These are phyloP conservation scores for Nannoperca obscura DNA, from an alignment of 2,797 vertebrate species.

Conservation along the genomic window DNA sequence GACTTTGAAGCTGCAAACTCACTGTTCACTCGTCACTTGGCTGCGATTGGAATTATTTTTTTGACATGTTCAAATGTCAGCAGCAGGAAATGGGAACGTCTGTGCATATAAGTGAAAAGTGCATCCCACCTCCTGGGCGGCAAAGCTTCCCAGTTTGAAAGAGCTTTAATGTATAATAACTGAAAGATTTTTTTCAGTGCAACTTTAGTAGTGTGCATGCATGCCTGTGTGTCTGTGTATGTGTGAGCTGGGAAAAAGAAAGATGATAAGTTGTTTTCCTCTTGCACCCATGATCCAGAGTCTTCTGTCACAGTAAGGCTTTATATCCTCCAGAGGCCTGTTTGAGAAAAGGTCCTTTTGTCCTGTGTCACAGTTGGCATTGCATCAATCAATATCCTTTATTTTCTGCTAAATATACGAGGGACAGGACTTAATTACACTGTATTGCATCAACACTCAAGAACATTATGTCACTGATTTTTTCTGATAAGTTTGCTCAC, in stretches of 20 bases:
- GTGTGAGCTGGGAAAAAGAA: slow-evolving; percentile 4
- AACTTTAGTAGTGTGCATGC: slow-evolving; percentile 18
- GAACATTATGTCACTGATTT: slow-evolving; percentile 41
- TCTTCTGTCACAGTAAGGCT: slow-evolving; percentile 35
- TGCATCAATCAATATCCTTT: slow-evolving; percentile 49
- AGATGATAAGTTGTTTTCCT: slow-evolving; percentile 9
- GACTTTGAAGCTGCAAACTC: slow-evolving; percentile 27
- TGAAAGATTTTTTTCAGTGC: slow-evolving; percentile 15
- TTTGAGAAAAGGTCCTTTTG: slow-evolving; percentile 18
- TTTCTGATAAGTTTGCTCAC: slow-evolving; percentile 36
- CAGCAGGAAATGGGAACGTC: background rate
- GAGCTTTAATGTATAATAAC: slow-evolving; percentile 17
- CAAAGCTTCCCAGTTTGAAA: slow-evolving; percentile 31
- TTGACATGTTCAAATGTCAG: slow-evolving; percentile 18
- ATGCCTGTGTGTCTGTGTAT: slow-evolving; percentile 12
- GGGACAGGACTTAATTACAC: slow-evolving; percentile 28
- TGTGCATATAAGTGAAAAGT: background rate
- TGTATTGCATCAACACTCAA: slow-evolving; percentile 39
- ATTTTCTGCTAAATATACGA: slow-evolving; percentile 20
- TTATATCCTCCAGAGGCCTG: slow-evolving; percentile 15
- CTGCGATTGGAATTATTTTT: slow-evolving; percentile 4
- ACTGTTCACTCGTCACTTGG: slow-evolving; percentile 1
- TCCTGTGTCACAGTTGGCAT: slow-evolving; percentile 49
- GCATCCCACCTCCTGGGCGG: background rate
- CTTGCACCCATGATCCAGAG: slow-evolving; percentile 12